Evolutionary conservation across 1,140 invertebrate genomes (phyloP), one percentile per base, ranked within the genome.

Genomic region (Eupeodes corollae): DNA sequence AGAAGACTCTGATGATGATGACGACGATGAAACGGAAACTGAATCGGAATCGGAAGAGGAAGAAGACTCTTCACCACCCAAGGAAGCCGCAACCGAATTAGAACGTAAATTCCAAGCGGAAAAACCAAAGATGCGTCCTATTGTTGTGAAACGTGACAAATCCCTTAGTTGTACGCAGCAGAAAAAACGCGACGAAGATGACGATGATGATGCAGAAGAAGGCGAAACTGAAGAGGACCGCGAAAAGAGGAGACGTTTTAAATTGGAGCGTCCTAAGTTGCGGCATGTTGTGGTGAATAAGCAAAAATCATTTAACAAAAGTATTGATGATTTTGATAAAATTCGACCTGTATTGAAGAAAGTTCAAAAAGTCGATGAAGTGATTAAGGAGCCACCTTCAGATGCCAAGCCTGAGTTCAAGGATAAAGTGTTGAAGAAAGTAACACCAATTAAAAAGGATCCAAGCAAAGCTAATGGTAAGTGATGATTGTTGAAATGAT

Each of bases 331-430:
- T 48, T 44, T 66, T 40, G 41, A 56, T 40, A 67, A 67, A 52
- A 56, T 66, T 30, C 50, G 63, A n/a, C 63, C 63, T 10, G 61
- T 59, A 13, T 54, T 67, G 40, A 62, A 63, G 52, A 63, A 63
- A 53, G 63, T 65, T 48, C 56, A 61, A 44, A 63, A 63, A 45
- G 43, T 67, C 41, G 63, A 67, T 52, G 63, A 67, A 53, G 54
- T 66, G 43, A 53, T 65, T 38, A 65, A 66, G 56, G 63, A 66
- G 52, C 56, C 63, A 19, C 65, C 65, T 59, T 62, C 65, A 50
- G 62, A 66, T 52, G 58, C 63, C 42, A 66, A 66, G 51, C 63
- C 63, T 32, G 63, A 66, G 49, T 66, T 66, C 43, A 64, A 63
- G 52, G 64, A 62, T 50, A 65, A 65, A 49, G 60, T 58, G 50